Base-by-base conservation (phyloP, 2,113 vertebrate species). In the Dinomys branickii region DNA sequence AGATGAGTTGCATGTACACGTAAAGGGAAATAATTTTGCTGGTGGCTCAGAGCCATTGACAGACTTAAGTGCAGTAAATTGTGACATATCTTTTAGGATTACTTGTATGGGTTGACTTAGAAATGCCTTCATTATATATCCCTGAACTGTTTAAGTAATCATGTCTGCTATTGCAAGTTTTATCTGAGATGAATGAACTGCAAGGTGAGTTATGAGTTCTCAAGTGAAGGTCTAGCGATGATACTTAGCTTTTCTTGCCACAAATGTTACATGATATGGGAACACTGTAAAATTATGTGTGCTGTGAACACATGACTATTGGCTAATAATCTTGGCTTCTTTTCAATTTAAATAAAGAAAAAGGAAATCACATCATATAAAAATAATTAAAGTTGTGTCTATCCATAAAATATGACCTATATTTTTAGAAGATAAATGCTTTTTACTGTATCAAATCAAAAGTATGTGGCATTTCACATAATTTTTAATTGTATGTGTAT, bases 111-210 rank as follows among this genome's bases (percentile, higher is more conserved):
- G n/a, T 78, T 50, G 82, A 33, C 59, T 96, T 87, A 86, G 4
- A 85, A 97, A 95, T 82, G 67, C 6, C 7, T 17, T 97, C 86
- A 41, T 85, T 94, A 73, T 96, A 86, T 95, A 69, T 94, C 65
- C 95, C 91, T 56, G 47, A 81, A 67, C 77, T 96, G 52, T 75
- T 96, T 88, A 96, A 96, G 87, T 89, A 94, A 97, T 93, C 54
- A 88, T 83, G 87, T n/a, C 59, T 98, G 86, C 75, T 28, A 85
- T 35, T 88, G 19, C 89, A 97, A 95, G 12, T 67, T 75, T 97
- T 98, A 75, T 77, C 94, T 97, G 22, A 85, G 83, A 95, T 26
- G 89, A 95, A 96, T 96, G 85, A 91, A 65, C n/a, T 77, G 88
- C 54, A 93, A 38, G 65, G 0, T 94, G 85, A 97, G 4, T 73